Conservation (phyloP, 2,113 vertebrate species). For the Chamaetylas fuelleborni region DNA sequence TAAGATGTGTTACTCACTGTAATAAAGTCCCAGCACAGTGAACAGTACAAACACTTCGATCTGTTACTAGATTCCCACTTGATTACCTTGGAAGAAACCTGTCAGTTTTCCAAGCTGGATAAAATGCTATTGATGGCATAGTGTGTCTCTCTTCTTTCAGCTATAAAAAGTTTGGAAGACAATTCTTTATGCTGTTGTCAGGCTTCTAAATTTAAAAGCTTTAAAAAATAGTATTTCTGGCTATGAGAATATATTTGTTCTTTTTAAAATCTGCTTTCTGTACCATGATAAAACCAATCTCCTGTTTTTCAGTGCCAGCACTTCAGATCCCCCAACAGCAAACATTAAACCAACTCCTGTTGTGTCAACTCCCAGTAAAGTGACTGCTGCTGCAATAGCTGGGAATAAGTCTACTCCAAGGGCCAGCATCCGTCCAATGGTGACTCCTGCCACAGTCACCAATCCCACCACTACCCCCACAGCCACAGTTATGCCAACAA, state of each 20-base stretch:
- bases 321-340: slow-evolving; percentile 94
- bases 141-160: neutral
- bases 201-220: neutral
- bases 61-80: neutral
- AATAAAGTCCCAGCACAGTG: neutral
- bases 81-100: neutral
- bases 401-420: slow-evolving; percentile 94
- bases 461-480: slow-evolving; percentile 92
- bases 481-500: slow-evolving; percentile 98
- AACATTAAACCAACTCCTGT: slow-evolving; percentile 98
- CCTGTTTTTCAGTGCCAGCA: slow-evolving; percentile 81
- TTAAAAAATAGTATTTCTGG: neutral
- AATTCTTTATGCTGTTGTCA: neutral
- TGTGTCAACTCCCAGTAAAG: slow-evolving; percentile 90
- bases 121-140: neutral
- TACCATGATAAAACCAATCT: neutral
- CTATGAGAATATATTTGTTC: neutral
- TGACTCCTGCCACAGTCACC: slow-evolving; percentile 91
- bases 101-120: neutral
- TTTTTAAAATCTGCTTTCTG: neutral
- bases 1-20: neutral
- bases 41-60: neutral
- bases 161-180: neutral
- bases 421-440: slow-evolving; percentile 97
- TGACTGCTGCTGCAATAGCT: slow-evolving; percentile 86